Evolutionary conservation across 35 echinoderm and acorn worm genomes (phyloP).

Genomic region (Stichopus chloronotus): DNA sequence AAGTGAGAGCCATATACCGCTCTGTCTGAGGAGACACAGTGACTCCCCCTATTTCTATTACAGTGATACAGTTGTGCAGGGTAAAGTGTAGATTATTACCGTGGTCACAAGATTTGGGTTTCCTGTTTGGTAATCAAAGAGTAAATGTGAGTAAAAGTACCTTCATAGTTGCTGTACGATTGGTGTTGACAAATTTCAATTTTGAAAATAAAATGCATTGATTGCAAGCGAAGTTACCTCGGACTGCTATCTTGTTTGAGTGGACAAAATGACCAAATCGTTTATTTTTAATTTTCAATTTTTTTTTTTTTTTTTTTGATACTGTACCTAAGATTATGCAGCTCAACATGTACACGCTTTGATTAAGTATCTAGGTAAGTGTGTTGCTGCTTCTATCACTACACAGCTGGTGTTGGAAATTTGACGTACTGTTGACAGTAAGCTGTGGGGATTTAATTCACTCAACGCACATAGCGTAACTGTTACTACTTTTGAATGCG

Average conservation of each 20-base stretch:
- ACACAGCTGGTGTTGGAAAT: not conserved
- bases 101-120: not conserved
- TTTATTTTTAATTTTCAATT: not conserved
- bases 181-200: not conserved
- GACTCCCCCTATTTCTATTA: not conserved
- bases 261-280: not conserved
- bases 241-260: not conserved
- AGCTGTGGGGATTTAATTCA: not conserved
- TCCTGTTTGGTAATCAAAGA: not conserved
- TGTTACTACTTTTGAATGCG: no score
- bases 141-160: not conserved
- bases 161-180: no score
- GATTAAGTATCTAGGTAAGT: not conserved
- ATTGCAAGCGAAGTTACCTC: not conserved
- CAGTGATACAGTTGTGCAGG: not conserved
- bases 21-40: not conserved
- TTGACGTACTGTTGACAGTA: not conserved
- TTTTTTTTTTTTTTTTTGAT: not conserved
- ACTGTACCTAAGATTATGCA: not conserved
- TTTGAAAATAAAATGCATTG: not conserved
- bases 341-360: not conserved
- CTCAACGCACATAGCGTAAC: no score
- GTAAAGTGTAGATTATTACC: not conserved
- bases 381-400: not conserved
- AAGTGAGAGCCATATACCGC: no score